Percentiles rank a stretch among this genome's conserved stretches.
phyloP scores from a whole-genome alignment of 2,113 vertebrate species.

The Hippocampus comes region DNA sequence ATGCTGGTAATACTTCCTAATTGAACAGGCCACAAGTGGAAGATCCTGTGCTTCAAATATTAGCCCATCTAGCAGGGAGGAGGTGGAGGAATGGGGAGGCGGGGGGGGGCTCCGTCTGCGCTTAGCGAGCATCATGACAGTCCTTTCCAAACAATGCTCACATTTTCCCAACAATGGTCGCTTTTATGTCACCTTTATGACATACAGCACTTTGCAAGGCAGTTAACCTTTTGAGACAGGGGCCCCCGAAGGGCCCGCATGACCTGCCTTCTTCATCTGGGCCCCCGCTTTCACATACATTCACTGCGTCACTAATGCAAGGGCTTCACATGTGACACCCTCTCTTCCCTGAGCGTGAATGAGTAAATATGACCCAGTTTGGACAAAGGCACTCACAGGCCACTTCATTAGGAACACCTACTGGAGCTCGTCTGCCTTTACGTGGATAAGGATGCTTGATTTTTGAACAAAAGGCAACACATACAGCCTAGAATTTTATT shows the following conservation, averaged over 20 bases:
- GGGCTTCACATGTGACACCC: background rate
- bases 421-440: background rate
- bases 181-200: slow-evolving; percentile 51
- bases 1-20: background rate
- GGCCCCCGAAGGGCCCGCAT: background rate
- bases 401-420: background rate
- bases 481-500: too few relatives aligned
- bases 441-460: background rate
- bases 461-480: too few relatives aligned
- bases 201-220: slow-evolving; percentile 45
- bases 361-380: background rate
- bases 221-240: slow-evolving; percentile 42
- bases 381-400: background rate
- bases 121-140: background rate
- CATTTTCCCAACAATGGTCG: slow-evolving; percentile 24
- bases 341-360: background rate
- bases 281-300: slow-evolving; percentile 5
- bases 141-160: slow-evolving; percentile 2
- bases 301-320: background rate
- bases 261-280: slow-evolving; percentile 11
- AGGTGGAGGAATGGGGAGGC: background rate
- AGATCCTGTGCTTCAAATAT: background rate
- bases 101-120: slow-evolving; percentile 7
- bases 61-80: background rate
- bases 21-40: slow-evolving; percentile 18